phyloP scores from a whole-genome alignment of 1,140 invertebrate species.

The Lanistes nyassanus region DNA sequence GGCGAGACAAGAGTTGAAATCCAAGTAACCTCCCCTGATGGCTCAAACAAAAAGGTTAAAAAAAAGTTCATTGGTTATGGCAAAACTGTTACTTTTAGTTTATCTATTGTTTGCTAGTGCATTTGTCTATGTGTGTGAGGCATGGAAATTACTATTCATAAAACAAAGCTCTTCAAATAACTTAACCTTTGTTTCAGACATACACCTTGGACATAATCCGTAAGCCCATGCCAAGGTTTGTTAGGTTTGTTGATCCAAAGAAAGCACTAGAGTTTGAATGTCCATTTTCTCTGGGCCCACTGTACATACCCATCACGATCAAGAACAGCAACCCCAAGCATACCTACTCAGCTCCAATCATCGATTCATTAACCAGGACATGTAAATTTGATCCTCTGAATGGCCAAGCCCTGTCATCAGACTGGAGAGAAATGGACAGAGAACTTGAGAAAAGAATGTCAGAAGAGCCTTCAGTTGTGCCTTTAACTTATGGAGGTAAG shows the following conservation, averaged over 20 bases:
- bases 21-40: constrained; percentile 57
- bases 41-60: constrained; percentile 55
- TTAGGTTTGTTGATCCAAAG: constrained; percentile 48
- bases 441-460: constrained; percentile 54
- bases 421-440: constrained; percentile 54
- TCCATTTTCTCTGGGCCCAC: constrained; percentile 56
- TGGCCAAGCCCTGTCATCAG: constrained; percentile 40
- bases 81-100: background rate
- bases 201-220: constrained; percentile 49
- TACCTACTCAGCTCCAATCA: constrained; percentile 55
- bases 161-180: background rate
- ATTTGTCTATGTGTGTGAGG: background rate
- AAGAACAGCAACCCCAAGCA: constrained; percentile 55
- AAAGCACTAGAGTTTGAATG: constrained; percentile 49
- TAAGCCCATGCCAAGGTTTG: constrained; percentile 55
- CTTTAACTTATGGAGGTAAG: constrained; percentile 54
- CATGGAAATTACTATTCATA: background rate
- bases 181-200: constrained; percentile 37
- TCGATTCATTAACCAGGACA: constrained; percentile 55
- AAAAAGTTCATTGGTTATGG: background rate
- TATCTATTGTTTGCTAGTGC: background rate
- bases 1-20: constrained; percentile 49
- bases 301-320: constrained; percentile 58
- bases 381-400: constrained; percentile 59
- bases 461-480: constrained; percentile 38